These are phyloP conservation scores for Diplogasteroides magnus DNA, from an alignment of 1,140 invertebrate genomes.

Conservation along the genomic window DNA sequence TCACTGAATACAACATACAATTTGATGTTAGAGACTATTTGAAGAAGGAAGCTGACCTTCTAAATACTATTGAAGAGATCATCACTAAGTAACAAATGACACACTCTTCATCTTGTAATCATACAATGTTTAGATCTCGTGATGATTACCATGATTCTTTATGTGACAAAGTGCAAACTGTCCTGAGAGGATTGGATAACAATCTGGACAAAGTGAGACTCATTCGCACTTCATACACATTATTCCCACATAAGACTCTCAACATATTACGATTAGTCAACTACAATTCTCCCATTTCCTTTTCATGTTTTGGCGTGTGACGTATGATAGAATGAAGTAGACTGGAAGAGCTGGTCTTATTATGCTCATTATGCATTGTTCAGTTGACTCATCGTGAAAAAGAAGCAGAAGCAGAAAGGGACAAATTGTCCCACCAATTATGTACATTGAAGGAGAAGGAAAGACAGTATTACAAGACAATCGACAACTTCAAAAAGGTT, in stretches of 20 bases:
- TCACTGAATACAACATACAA: conserved; percentile 74
- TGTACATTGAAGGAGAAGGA: conserved; percentile 4
- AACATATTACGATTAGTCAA: too few species aligned
- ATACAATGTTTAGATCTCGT: conserved; percentile 33
- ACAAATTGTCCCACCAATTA: too few species aligned
- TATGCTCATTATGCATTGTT: too few species aligned
- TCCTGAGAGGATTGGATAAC: conserved; percentile 75
- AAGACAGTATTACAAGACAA: conserved; percentile 7
- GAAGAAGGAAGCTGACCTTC: conserved; percentile 78
- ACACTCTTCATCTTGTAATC: conserved; percentile 52
- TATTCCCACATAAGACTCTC: too few species aligned
- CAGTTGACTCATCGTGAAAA: too few species aligned
- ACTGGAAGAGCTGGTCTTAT: background rate
- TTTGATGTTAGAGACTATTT: conserved; percentile 85
- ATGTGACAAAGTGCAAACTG: conserved; percentile 58
- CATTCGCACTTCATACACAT: too few species aligned
- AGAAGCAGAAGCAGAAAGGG: too few species aligned
- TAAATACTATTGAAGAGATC: conserved; percentile 89
- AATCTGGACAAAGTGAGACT: conserved; percentile 72
- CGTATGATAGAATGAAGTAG: background rate
- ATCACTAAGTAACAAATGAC: conserved; percentile 73
- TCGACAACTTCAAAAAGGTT: conserved; percentile 9
- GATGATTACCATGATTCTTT: conserved; percentile 47
- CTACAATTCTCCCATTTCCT: too few species aligned
- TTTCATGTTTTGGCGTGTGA: too few species aligned